These are phyloP conservation scores for Apodemus speciosus DNA, from an alignment of 2,113 vertebrate species.

Conservation along the genomic window DNA sequence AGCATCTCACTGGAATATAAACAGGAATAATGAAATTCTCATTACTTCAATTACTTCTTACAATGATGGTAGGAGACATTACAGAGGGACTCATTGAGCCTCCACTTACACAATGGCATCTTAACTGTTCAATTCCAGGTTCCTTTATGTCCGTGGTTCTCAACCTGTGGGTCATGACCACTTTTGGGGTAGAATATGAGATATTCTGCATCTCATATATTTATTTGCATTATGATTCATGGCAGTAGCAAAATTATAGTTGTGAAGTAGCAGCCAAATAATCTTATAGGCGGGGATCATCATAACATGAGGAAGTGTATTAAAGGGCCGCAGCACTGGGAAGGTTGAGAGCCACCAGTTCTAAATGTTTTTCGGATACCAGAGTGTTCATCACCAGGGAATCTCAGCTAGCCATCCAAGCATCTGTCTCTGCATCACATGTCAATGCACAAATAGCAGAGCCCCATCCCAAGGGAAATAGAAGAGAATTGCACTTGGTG, in stretches of 20 bases:
- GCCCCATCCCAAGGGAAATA: neutral
- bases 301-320: neutral
- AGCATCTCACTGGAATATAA: neutral
- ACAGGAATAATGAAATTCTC: neutral
- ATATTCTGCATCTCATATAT: neutral
- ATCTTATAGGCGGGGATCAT: neutral
- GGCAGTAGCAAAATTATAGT: neutral
- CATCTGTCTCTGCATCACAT: neutral
- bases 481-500: neutral
- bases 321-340: neutral
- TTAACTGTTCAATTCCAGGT: neutral
- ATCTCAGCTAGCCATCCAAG: neutral
- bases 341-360: neutral
- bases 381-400: neutral
- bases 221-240: neutral
- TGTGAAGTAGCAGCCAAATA: neutral
- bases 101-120: neutral
- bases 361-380: neutral
- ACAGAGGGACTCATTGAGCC: neutral
- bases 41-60: neutral
- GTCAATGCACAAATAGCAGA: neutral
- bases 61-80: neutral
- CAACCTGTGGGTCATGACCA: neutral
- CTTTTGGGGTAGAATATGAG: neutral
- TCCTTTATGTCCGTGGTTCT: neutral